Conservation (phyloP, 2,888 invertebrate species). For the Glyphotaelius pellucidus region DNA sequence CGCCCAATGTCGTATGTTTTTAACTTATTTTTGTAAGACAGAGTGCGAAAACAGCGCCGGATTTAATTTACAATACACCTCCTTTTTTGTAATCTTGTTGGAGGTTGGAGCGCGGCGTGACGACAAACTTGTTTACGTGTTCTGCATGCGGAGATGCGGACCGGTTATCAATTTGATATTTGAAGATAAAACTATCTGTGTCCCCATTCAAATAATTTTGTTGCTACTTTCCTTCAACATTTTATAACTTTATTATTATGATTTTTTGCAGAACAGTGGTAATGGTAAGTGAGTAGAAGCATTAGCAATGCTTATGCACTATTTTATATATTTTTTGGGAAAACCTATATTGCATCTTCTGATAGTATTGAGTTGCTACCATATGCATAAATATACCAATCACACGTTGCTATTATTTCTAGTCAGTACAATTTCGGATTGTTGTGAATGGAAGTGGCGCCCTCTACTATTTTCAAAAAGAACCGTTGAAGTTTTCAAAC, state of each 20-base stretch:
- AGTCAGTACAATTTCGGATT: no score
- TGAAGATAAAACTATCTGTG: not conserved
- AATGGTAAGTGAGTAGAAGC: no score
- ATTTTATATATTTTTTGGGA: no score
- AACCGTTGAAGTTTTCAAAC: no score
- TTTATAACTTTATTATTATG: not conserved
- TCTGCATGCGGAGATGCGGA: not conserved
- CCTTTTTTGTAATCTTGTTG: not conserved
- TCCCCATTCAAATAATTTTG: not conserved
- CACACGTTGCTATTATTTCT: no score
- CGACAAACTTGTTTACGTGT: slow-evolving; percentile 39
- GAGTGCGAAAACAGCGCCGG: slow-evolving; percentile 15
- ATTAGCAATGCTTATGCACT: no score
- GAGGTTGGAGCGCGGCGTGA: slow-evolving; percentile 18
- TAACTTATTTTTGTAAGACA: not conserved
- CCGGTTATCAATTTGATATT: slow-evolving; percentile 24
- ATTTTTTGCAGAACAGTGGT: not conserved
- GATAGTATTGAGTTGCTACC: no score
- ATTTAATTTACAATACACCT: slow-evolving; percentile 21
- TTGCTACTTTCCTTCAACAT: not conserved
- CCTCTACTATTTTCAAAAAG: no score
- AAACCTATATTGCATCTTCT: no score
- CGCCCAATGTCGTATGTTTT: not conserved
- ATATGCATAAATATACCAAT: no score
- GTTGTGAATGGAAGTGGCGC: no score